These are phyloP conservation scores for Gortyna flavago DNA, from an alignment of 2,888 invertebrate genomes.

Conservation along the genomic window DNA sequence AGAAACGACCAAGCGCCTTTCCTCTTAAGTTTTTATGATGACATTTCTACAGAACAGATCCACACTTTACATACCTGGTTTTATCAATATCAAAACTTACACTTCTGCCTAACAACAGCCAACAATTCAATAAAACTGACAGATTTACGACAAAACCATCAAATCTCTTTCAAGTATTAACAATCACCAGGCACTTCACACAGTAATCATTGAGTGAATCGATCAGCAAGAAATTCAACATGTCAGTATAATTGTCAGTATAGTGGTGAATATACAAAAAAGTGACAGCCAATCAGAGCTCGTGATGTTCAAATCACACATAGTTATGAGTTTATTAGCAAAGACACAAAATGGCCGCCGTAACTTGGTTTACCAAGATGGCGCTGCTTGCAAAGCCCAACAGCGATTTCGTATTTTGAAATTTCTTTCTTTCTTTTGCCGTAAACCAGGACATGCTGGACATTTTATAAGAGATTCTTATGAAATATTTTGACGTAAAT, in stretches of 20 bases:
- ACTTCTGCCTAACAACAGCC: not conserved
- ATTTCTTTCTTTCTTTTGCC: not conserved
- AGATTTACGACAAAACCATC: constrained; percentile 21
- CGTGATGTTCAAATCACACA: constrained; percentile 29
- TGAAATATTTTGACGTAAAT: constrained; percentile 39
- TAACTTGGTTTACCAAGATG: constrained; percentile 1
- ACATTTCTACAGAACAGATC: not conserved
- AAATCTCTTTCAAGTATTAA: constrained; percentile 15
- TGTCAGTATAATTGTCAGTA: constrained; percentile 37
- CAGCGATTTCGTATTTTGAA: not conserved
- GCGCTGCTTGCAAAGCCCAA: not conserved
- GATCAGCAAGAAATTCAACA: constrained; percentile 37
- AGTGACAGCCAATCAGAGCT: constrained; percentile 47
- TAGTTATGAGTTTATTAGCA: constrained; percentile 50
- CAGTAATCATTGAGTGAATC: constrained; percentile 29
- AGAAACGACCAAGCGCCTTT: too few species aligned
- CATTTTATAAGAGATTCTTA: constrained; percentile 1
- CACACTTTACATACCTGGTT: not conserved
- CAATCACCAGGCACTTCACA: constrained; percentile 41
- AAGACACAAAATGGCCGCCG: constrained; percentile 7
- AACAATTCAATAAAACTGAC: not conserved
- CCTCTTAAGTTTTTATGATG: not conserved
- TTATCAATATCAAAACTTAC: not conserved
- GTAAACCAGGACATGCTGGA: not conserved
- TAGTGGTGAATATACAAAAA: constrained; percentile 42